Evolutionary conservation across 2,113 vertebrate genomes (phyloP).

Genomic region (Rhinichthys klamathensis): DNA sequence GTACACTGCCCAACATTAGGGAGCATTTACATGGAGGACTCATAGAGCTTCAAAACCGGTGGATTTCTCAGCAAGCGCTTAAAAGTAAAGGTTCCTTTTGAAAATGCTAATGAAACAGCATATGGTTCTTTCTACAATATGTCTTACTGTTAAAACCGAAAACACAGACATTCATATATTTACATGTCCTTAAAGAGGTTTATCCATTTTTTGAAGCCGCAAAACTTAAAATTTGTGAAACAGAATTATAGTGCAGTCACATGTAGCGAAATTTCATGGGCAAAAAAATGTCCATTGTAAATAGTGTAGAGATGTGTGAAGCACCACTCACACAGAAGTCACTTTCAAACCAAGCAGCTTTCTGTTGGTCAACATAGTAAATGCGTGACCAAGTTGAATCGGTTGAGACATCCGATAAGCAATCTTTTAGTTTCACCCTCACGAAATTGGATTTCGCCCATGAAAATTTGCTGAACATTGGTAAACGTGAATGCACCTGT

Average conservation of each 20-base stretch:
- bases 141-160: slow-evolving; percentile 56
- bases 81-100: slow-evolving; percentile 61
- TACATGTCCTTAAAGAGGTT: slow-evolving; percentile 68
- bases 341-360: background rate
- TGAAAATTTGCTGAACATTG: background rate
- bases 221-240: slow-evolving; percentile 23
- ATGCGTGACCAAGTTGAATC: background rate
- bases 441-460: background rate
- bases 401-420: background rate
- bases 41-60: slow-evolving; percentile 64
- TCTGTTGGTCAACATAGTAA: background rate
- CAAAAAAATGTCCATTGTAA: background rate
- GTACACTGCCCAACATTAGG: slow-evolving; percentile 49
- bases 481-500: background rate
- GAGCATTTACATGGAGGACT: slow-evolving; percentile 65
- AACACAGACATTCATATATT: slow-evolving; percentile 71
- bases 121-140: slow-evolving; percentile 40
- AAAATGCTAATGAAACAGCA: slow-evolving; percentile 51
- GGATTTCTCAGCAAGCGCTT: slow-evolving; percentile 42
- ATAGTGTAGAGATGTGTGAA: background rate
- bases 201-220: slow-evolving; percentile 60
- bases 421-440: background rate
- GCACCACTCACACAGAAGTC: background rate
- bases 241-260: slow-evolving; percentile 18
- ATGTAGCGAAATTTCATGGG: background rate